Base-by-base conservation (phyloP, 2,797 vertebrate species). In the Betta splendens region DNA sequence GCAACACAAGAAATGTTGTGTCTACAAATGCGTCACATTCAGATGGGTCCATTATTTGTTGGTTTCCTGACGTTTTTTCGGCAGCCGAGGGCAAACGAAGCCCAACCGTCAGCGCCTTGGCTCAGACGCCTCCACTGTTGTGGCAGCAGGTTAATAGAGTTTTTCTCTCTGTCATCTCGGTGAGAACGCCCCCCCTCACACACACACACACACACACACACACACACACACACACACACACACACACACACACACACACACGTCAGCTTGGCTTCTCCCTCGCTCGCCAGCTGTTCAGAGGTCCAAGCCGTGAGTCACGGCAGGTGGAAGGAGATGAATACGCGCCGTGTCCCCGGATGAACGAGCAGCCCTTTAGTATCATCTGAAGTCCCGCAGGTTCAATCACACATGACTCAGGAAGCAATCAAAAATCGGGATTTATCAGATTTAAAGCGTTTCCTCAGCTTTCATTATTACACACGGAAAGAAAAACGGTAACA, bases 261-360 rank as follows among this genome's bases (percentile, higher is more conserved):
- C n/a, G n/a, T n/a, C n/a, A n/a, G n/a, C n/a, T n/a, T 45, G 18
- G 45, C 21, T 44, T 28, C n/a, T n/a, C 54, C 38, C 54, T 59
- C 49, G 43, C 50, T 59, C 36, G 58, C 47, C 83, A 80, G 77
- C 73, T 81, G 64, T 60, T 85, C 59, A 65, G 42, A 59, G 60
- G 57, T 61, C 75, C 54, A 61, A n/a, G 61, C 52, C 42, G 59
- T 71, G 76, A 82, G 61, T 80, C 69, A 72, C 55, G 61, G 9
- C 51, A 76, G 61, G 62, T 79, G 56, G 36, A 61, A 63, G 55
- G 62, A 72, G 49, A 69, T 16, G 5, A 38, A 40, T 16, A 37
- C 4, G 33, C 39, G 13, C 21, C 18, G 42, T 49, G 42, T 40
- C 15, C 25, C 51, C 9, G 39, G 17, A 28, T 9, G 26, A 35